A percentile compares a stretch with the other conserved stretches of the same genome.
These are phyloP conservation scores for Balaenoptera acutorostrata DNA, from an alignment of 2,113 vertebrate species.

Conservation along the genomic window DNA sequence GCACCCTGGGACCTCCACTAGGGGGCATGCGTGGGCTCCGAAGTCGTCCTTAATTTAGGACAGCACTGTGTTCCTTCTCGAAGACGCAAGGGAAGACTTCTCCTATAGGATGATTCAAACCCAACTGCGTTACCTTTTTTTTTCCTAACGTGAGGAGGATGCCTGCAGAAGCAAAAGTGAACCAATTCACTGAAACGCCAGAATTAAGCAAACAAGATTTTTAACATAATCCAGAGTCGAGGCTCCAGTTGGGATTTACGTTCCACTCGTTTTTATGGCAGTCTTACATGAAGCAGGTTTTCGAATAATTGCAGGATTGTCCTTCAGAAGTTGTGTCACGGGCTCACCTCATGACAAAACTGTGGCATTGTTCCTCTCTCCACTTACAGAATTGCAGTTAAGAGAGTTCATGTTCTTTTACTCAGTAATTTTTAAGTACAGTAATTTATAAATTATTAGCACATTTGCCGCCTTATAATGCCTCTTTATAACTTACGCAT, in stretches of 20 bases:
- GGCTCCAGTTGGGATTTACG: not conserved
- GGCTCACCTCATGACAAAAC: not conserved
- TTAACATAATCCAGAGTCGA: not conserved
- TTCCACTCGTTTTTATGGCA: not conserved
- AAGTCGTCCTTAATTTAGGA: not conserved
- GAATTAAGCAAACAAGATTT: not conserved
- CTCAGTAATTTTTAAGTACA: not conserved
- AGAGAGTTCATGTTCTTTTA: not conserved
- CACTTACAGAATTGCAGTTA: not conserved
- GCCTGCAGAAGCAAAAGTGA: slow-evolving; percentile 16
- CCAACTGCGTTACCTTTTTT: not conserved
- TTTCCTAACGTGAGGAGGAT: not conserved
- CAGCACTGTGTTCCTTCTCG: not conserved
- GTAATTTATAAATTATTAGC: not conserved
- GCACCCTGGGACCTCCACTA: not conserved
- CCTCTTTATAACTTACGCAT: not conserved
- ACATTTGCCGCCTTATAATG: not conserved
- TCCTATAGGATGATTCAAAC: not conserved
- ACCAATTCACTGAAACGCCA: not conserved
- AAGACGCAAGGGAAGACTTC: not conserved
- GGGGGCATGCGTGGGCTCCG: not conserved
- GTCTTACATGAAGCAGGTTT: not conserved
- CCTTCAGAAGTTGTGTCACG: not conserved
- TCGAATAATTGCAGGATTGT: slow-evolving; percentile 1
- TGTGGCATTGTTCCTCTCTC: not conserved